Conservation (phyloP, 2,888 invertebrate species). For the Drosophila neoperkinsi region DNA sequence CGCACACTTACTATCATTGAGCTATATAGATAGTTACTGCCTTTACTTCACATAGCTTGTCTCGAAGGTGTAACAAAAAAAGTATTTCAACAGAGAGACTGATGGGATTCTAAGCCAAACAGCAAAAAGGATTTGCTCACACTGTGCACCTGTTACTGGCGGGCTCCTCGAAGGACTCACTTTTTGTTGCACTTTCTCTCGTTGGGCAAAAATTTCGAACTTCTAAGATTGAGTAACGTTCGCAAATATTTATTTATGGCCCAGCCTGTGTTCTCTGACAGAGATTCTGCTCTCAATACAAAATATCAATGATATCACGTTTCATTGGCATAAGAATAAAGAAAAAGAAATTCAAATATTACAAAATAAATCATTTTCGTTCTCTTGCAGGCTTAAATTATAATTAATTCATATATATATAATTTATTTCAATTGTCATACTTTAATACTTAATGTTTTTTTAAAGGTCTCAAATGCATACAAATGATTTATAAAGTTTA, state of each 20-base stretch:
- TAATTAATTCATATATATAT: too few species aligned
- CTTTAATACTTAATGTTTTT: background rate
- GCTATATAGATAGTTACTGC: constrained; percentile 11
- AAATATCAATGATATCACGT: background rate
- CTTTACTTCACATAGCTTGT: constrained; percentile 6
- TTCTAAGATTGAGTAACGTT: background rate
- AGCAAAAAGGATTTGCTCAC: background rate
- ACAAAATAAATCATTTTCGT: background rate
- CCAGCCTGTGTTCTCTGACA: background rate
- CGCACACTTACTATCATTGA: background rate
- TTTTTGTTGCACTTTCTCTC: background rate
- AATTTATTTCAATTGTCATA: background rate
- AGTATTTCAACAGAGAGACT: background rate
- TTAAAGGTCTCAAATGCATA: background rate
- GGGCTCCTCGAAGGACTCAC: background rate
- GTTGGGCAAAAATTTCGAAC: background rate
- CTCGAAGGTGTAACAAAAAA: constrained; percentile 15
- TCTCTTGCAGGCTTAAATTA: too few species aligned
- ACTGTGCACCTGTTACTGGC: constrained; percentile 1
- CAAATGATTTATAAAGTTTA: background rate
- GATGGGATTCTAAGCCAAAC: background rate
- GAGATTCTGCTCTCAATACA: background rate
- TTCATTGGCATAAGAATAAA: background rate
- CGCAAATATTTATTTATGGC: constrained; percentile 1
- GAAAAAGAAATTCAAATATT: background rate